These are phyloP conservation scores for Vanessa cardui DNA, from an alignment of 2,888 invertebrate species.

Conservation along the genomic window DNA sequence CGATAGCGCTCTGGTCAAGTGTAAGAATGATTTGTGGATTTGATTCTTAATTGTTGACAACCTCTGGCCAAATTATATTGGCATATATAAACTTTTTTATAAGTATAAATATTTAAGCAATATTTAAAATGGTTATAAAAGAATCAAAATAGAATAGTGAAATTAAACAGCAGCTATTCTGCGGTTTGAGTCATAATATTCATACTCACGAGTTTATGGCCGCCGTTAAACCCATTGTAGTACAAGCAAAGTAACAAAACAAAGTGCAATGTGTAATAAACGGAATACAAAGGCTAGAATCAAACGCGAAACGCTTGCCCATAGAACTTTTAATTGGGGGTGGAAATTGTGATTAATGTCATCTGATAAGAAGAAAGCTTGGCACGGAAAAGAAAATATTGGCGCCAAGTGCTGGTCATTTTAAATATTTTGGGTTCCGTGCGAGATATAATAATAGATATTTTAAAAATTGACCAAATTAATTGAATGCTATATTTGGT, in stretches of 20 bases:
- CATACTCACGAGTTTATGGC: constrained; percentile 46
- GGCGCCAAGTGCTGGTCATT: constrained; percentile 14
- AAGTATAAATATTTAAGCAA: neutral
- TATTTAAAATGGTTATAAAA: neutral
- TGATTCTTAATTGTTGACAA: constrained; percentile 40
- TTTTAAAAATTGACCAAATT: too few relatives aligned
- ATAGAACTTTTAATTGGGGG: constrained; percentile 78
- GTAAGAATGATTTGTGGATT: constrained; percentile 76
- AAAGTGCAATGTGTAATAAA: constrained; percentile 66
- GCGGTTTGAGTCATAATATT: constrained; percentile 44
- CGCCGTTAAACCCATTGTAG: constrained; percentile 66
- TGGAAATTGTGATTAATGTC: constrained; percentile 81
- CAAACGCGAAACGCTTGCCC: constrained; percentile 52
- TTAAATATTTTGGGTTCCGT: constrained; percentile 22
- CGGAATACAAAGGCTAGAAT: constrained; percentile 59
- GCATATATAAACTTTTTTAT: neutral
- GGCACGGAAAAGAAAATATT: constrained; percentile 62
- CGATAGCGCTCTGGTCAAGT: constrained; percentile 77
- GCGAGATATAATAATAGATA: neutral
- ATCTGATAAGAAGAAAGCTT: constrained; percentile 71
- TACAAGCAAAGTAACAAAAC: constrained; percentile 60
- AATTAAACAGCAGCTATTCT: constrained; percentile 53
- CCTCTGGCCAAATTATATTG: constrained; percentile 20
- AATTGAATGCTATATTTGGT: too few relatives aligned
- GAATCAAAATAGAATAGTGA: constrained; percentile 10